These are phyloP conservation scores for Falco rusticolus DNA, from an alignment of 2,797 vertebrate genomes.

Conservation along the genomic window DNA sequence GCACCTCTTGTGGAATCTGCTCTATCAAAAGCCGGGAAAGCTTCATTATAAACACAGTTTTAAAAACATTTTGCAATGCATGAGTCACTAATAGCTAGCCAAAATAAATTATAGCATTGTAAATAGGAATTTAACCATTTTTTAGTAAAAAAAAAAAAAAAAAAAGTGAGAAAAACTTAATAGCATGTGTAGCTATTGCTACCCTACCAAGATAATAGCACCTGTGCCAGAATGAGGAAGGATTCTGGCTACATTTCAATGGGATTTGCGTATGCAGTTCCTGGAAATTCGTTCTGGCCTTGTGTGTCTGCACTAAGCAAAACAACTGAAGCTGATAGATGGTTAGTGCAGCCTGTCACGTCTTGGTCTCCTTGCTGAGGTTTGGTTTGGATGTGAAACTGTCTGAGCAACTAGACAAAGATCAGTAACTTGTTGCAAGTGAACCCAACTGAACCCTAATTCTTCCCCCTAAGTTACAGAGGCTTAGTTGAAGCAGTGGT, in stretches of 20 bases:
- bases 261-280: neutral
- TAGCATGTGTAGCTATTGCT: neutral
- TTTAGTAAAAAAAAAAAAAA: too few relatives aligned
- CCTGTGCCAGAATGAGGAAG: neutral
- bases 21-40: neutral
- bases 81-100: neutral
- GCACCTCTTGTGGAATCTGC: slow-evolving; percentile 16
- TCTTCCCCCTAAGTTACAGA: neutral
- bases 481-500: neutral
- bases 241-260: neutral
- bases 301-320: neutral
- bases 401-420: neutral
- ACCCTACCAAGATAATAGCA: too few relatives aligned
- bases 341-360: neutral
- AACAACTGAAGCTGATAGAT: neutral
- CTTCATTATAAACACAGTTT: neutral
- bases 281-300: neutral
- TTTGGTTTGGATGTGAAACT: neutral
- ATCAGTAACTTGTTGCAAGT: neutral
- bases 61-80: neutral
- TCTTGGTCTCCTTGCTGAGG: neutral
- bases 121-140: neutral
- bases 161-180: neutral
- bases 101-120: neutral
- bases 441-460: neutral